phyloP scores from a whole-genome alignment of 2,113 vertebrate genomes.

The Halcyon senegalensis region DNA sequence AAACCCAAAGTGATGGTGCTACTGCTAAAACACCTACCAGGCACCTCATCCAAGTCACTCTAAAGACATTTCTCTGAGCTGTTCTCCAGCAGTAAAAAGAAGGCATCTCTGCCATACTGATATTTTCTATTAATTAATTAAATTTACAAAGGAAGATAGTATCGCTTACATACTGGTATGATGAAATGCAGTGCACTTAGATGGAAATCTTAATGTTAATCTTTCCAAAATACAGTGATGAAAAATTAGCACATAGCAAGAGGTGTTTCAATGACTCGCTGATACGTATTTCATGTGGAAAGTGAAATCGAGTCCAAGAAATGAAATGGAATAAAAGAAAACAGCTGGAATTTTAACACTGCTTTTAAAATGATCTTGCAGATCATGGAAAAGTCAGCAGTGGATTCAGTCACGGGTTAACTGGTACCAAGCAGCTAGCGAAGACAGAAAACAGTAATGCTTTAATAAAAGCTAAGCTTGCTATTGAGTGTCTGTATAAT shows the following conservation, averaged over 20 bases:
- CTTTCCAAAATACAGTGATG: background rate
- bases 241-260: background rate
- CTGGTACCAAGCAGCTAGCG: background rate
- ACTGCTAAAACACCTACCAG: background rate
- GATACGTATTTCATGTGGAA: background rate
- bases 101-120: background rate
- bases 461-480: background rate
- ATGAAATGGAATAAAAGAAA: background rate
- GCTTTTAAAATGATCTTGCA: background rate
- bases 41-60: background rate
- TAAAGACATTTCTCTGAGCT: background rate
- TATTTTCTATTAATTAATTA: background rate
- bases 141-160: background rate
- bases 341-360: background rate
- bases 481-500: background rate
- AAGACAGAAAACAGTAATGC: background rate
- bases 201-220: background rate
- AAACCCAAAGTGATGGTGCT: background rate
- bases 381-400: background rate
- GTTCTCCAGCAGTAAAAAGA: background rate
- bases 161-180: background rate
- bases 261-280: background rate
- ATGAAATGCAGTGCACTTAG: background rate
- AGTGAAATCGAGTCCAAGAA: background rate
- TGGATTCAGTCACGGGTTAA: background rate